Base-by-base conservation (phyloP, 2,888 invertebrate genomes). In the Leptopilina myrica region DNA sequence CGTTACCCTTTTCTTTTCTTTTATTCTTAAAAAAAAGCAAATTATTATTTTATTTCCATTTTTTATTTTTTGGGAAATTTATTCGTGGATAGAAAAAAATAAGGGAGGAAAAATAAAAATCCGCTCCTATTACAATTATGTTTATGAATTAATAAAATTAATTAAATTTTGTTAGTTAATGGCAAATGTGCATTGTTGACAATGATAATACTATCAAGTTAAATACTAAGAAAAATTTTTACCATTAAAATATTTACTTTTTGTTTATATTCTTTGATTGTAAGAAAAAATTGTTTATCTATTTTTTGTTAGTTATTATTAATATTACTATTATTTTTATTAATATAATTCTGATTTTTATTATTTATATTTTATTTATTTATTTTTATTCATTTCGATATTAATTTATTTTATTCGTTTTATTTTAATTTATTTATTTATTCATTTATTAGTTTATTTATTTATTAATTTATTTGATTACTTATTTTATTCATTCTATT, bases 161-260 rank as follows among this genome's bases (percentile, higher is more conserved):
- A 46, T 20, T 59, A 33, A 65, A 20, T 20, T 7, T 33, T 66
- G 3, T 9, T 33, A n/a, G 20, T 56, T 26, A 43, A 40, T 62
- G 76, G 43, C 62, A 46, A 46, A 12, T 11, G 1, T 49, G 14
- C 43, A 9, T 53, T 12, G 14, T 76, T 64, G 46, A 33, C 56
- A 56, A 56, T 73, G 53, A 73, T 73, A 73, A 73, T 73, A 73
- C 56, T 73, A 56, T 56, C 26, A 73, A 20, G 73, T 8, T 20
- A 33, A 73, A 73, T 73, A 73, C 73, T 53, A 26, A 56, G 9
- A 1, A 33, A 15, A 56, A 1, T 9, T 49, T 9, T 33, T 66
- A 11, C 5, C 40, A 49, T 49, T 66, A 43, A 64, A 66, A 78
- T 53, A 56, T 56, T 64, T 20, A 62, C 15, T 20, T 62, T 20